Base-by-base conservation (phyloP, 2,888 invertebrate species). In the Caenorhabditis afra region DNA sequence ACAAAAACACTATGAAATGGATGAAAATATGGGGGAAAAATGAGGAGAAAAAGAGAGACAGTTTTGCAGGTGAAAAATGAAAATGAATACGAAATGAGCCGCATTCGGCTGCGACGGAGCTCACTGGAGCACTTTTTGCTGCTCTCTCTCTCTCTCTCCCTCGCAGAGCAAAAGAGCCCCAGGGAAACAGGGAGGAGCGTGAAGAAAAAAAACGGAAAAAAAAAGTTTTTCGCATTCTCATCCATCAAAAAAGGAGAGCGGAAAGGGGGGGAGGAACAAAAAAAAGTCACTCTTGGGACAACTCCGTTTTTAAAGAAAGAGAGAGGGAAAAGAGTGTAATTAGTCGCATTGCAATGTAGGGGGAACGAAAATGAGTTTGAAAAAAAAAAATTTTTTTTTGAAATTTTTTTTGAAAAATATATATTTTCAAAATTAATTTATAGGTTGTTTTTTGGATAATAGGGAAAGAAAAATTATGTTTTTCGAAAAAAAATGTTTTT, bases 201-300 rank as follows among this genome's bases (percentile, higher is more conserved):
- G n/a, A n/a, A n/a, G n/a, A n/a, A n/a, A n/a, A n/a, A n/a, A n/a
- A n/a, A n/a, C n/a, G n/a, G n/a, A n/a, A n/a, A n/a, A n/a, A n/a
- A n/a, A n/a, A n/a, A n/a, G n/a, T n/a, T n/a, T n/a, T n/a, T n/a
- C n/a, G n/a, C n/a, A n/a, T n/a, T n/a, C 68, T 68, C 68, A 68
- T 68, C 68, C 59, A 59, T 68, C 68, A 68, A 68, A 59, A 68
- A 58, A 10, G 16, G 20, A 16, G 20, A 47, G 16, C 18, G 20
- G 16, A 3, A 37, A 12, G 50, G 16, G 37, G 22, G 8, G 49
- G n/a, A 47, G 8, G 45, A 22, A 57, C 49, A 41, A n/a, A 29
- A 23, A 41, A 58, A 45, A 49, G 59, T 12, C 23, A 59, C 53
- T 52, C 52, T 59, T 41, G 70, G 70, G 53, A 59, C 52, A n/a